Percentiles rank a stretch among this genome's conserved stretches.
Conservation (phyloP, 1,140 invertebrate genomes). For the Diabrotica undecimpunctata region DNA sequence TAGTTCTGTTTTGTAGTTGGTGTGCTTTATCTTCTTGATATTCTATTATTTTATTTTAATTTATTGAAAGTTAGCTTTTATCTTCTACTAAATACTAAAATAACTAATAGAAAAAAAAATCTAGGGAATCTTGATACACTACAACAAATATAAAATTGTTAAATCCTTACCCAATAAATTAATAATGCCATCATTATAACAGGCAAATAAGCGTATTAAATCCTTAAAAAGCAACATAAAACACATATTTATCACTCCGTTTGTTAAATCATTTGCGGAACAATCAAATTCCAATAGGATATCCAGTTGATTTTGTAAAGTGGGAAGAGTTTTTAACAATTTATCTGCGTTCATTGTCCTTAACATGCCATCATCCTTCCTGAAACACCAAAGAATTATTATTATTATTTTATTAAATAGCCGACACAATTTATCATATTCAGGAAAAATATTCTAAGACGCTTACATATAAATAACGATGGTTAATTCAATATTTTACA, state of each 20-base stretch:
- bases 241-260: constrained; percentile 97
- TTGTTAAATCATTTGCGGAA: constrained; percentile 92
- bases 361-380: constrained; percentile 94
- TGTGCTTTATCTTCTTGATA: no score
- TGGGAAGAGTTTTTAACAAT: constrained; percentile 93
- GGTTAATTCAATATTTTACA: background rate
- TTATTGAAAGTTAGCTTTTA: no score
- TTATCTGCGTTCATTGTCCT: constrained; percentile 97
- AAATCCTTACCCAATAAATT: constrained; percentile 89
- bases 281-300: constrained; percentile 96
- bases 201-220: constrained; percentile 97
- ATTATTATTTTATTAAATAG: background rate
- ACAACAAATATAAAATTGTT: no score
- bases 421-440: background rate
- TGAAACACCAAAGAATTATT: constrained; percentile 48
- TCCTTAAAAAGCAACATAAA: constrained; percentile 99
- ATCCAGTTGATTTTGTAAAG: constrained; percentile 93
- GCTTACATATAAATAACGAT: background rate
- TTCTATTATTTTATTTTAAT: no score
- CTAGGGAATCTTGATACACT: no score
- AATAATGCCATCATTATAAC: constrained; percentile 99
- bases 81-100: no score
- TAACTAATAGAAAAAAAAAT: no score
- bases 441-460: background rate
- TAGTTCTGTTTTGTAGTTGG: no score